Evolutionary conservation across 2,888 invertebrate species (phyloP).

Genomic region (Xylophagus ater): DNA sequence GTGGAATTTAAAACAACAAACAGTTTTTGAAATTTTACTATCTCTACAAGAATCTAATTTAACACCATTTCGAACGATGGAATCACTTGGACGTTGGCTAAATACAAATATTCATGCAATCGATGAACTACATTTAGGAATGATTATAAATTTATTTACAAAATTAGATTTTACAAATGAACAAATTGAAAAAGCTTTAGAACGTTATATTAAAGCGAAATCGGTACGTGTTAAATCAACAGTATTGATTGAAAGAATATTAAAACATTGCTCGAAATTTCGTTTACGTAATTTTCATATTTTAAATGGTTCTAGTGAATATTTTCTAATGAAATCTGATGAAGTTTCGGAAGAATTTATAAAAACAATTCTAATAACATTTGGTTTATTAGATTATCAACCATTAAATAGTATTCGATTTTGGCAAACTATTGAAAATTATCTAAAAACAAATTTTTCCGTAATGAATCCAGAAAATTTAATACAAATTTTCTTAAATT

Average conservation of each 20-base stretch:
- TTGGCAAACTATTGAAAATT: slow-evolving; percentile 46
- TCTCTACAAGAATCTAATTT: slow-evolving; percentile 38
- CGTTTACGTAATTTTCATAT: slow-evolving; percentile 46
- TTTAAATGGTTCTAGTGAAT: slow-evolving; percentile 47
- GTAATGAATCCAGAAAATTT: slow-evolving; percentile 47
- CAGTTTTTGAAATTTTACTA: slow-evolving; percentile 43
- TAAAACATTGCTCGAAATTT: slow-evolving; percentile 51
- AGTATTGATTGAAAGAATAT: slow-evolving; percentile 47
- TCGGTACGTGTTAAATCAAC: slow-evolving; percentile 40
- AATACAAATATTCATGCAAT: slow-evolving; percentile 49
- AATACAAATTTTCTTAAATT: slow-evolving; percentile 50
- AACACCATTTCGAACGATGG: slow-evolving; percentile 37
- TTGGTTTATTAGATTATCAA: slow-evolving; percentile 49
- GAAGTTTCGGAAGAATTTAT: slow-evolving; percentile 44
- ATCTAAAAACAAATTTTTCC: slow-evolving; percentile 45
- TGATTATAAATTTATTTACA: slow-evolving; percentile 45
- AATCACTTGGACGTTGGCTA: slow-evolving; percentile 45
- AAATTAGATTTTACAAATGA: slow-evolving; percentile 45
- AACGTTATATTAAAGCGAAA: slow-evolving; percentile 49
- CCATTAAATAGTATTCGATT: slow-evolving; percentile 43
- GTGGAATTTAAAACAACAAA: slow-evolving; percentile 42
- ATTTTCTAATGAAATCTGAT: slow-evolving; percentile 42
- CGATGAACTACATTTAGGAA: slow-evolving; percentile 45
- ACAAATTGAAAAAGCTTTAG: slow-evolving; percentile 47
- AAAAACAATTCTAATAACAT: slow-evolving; percentile 47